Conservation (phyloP, 2,888 invertebrate species). For the Unio delphinus region DNA sequence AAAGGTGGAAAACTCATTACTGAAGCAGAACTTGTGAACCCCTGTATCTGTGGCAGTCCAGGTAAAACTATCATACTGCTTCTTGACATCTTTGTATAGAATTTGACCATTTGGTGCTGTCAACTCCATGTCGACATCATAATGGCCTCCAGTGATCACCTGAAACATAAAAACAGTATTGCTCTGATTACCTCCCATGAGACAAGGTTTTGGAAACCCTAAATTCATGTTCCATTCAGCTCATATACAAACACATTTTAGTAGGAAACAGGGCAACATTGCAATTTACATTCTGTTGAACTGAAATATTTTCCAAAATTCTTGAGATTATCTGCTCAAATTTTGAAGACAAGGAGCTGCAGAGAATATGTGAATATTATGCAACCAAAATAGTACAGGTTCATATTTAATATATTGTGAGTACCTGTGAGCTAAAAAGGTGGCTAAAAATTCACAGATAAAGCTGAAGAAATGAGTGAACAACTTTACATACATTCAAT, state of each 20-base stretch:
- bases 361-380: too few species aligned
- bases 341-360: too few species aligned
- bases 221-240: background rate
- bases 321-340: too few species aligned
- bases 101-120: conserved; percentile 90
- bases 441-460: too few species aligned
- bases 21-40: conserved; percentile 80
- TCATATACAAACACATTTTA: background rate
- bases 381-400: too few species aligned
- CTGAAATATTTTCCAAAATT: too few species aligned
- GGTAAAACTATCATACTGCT: conserved; percentile 94
- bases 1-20: conserved; percentile 99
- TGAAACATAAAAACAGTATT: conserved; percentile 70
- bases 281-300: background rate
- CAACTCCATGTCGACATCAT: conserved; percentile 95
- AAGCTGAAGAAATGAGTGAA: too few species aligned
- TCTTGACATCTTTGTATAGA: conserved; percentile 92
- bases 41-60: conserved; percentile 67
- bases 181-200: background rate
- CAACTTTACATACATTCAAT: too few species aligned
- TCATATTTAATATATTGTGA: too few species aligned
- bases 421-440: too few species aligned
- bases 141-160: conserved; percentile 99
- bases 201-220: background rate
- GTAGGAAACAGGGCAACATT: background rate